These are phyloP conservation scores for Agrenia bidenticulata DNA, from an alignment of 2,888 invertebrate genomes.

Conservation along the genomic window DNA sequence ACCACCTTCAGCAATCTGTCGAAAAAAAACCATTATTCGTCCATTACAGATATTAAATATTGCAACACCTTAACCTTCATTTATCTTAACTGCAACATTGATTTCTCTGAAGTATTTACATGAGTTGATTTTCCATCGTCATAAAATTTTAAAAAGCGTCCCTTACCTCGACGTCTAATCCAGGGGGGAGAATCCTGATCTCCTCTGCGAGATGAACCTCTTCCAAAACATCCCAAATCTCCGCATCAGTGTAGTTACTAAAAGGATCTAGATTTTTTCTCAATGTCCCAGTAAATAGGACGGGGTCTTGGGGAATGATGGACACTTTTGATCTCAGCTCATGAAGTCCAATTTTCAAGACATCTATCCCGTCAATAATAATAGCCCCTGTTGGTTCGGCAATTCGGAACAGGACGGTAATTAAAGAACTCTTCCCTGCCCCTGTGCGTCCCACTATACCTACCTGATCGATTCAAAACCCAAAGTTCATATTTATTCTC, in stretches of 20 bases:
- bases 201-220: constrained; percentile 40
- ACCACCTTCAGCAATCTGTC: constrained; percentile 55
- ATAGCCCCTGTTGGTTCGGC: constrained; percentile 69
- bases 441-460: constrained; percentile 56
- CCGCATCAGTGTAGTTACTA: constrained; percentile 32
- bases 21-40: neutral
- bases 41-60: neutral
- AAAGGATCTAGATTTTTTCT: constrained; percentile 46
- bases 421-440: constrained; percentile 67
- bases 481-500: neutral
- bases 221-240: constrained; percentile 42
- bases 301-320: constrained; percentile 32
- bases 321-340: constrained; percentile 32
- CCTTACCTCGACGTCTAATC: constrained; percentile 39
- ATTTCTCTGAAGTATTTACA: no score
- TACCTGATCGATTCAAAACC: constrained; percentile 53
- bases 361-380: constrained; percentile 65
- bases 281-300: constrained; percentile 22
- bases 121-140: no score
- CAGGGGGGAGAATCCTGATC: constrained; percentile 33
- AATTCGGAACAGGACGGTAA: constrained; percentile 69
- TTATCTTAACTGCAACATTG: no score
- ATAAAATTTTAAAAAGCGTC: neutral
- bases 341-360: constrained; percentile 54
- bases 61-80: no score